Base-by-base conservation (phyloP, 1,140 invertebrate species). In the Dendroctonus ponderosae region DNA sequence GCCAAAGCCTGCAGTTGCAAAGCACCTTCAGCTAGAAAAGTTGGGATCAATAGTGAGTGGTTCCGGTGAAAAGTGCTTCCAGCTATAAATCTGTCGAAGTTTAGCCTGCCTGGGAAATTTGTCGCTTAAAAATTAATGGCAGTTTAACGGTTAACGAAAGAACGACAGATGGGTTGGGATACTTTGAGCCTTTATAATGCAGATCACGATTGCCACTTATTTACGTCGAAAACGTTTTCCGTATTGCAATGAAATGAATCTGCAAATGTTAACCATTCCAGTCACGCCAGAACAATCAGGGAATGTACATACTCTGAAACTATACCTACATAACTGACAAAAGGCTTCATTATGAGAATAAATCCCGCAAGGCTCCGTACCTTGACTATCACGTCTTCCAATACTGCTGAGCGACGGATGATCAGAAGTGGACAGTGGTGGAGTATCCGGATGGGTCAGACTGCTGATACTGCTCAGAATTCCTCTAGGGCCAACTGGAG, bases 401-500 rank as follows among this genome's bases (percentile, higher is more conserved):
- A 75, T 69, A 56, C 69, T 76, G 7, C 72, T 66, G 49, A 70
- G 72, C 63, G 76, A 77, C 43, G 80, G 80, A 49, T 80, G 77
- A 46, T 82, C 81, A 54, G 80, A 79, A 7, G 81, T 76, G 6
- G 78, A 77, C 56, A 78, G 78, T 8, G 81, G 81, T 5, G 80
- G 72, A 15, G 74, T 73, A 37, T 74, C 71, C 7, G 76, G 75
- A 59, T 76, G 73, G 8, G 76, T 79, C 11, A 79, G 70, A 50
- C 77, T 79, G 44, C 67, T 77, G 42, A 79, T 69, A 66, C 77
- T 79, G n/a, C 77, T 75, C 66, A 79, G 57, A 54, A 79, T 78
- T 15, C 77, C 73, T 58, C 76, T 66, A 6, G 77, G 84, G 37
- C 86, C 82, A 9, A 86, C 79, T 40, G 84, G 80, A n/a, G 83